These are phyloP conservation scores for Chrosomus eos DNA, from an alignment of 2,797 vertebrate genomes.

Conservation along the genomic window DNA sequence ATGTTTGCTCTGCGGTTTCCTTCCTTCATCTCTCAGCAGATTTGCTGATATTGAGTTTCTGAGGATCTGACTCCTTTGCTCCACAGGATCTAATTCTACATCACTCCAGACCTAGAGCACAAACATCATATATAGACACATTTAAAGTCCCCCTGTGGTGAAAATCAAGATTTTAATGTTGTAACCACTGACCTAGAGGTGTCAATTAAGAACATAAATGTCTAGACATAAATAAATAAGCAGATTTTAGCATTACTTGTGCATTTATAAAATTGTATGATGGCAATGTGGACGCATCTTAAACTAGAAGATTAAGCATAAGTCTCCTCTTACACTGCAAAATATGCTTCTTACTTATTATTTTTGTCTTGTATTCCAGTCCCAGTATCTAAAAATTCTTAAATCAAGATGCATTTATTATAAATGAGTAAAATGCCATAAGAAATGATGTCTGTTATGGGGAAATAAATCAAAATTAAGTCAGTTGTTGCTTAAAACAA, in stretches of 20 bases:
- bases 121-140: not conserved
- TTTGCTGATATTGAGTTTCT: conserved; percentile 62
- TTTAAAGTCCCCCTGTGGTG: no score
- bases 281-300: not conserved
- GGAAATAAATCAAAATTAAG: no score
- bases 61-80: conserved; percentile 57
- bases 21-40: conserved; percentile 60
- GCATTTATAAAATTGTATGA: not conserved
- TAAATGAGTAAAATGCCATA: no score
- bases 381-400: no score
- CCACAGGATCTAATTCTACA: conserved; percentile 73
- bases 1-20: conserved; percentile 49
- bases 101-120: conserved; percentile 74
- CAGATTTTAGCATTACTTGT: not conserved
- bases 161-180: no score
- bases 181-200: no score
- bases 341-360: no score
- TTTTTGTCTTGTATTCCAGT: no score
- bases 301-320: not conserved
- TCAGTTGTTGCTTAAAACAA: no score
- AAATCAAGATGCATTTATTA: no score
- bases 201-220: not conserved
- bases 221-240: not conserved
- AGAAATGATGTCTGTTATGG: no score
- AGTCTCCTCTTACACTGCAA: not conserved